A percentile compares a stretch with the other conserved stretches of the same genome.
These are phyloP conservation scores for Serilophus lunatus DNA, from an alignment of 2,113 vertebrate genomes.

Conservation along the genomic window DNA sequence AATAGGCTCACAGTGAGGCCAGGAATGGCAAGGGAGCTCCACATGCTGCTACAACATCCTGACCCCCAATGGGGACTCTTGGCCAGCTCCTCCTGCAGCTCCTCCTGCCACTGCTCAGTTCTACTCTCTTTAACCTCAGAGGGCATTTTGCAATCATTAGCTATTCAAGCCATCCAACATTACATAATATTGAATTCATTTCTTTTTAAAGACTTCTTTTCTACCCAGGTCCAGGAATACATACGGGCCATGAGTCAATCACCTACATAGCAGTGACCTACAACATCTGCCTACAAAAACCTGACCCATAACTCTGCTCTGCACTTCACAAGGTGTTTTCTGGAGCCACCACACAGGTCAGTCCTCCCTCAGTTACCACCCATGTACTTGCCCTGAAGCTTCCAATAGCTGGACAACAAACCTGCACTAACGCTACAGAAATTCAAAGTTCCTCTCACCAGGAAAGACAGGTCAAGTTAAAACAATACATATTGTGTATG, in stretches of 20 bases:
- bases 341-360: not conserved
- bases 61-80: accelerated
- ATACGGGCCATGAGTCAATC: accelerated
- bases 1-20: not conserved
- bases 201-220: not conserved
- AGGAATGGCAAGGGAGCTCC: not conserved
- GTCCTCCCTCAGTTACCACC: not conserved
- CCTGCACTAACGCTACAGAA: not conserved
- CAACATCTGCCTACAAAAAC: not conserved
- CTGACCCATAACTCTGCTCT: not conserved
- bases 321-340: not conserved
- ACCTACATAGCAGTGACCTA: accelerated
- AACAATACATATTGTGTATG: accelerated
- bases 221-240: accelerated
- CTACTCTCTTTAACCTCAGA: not conserved
- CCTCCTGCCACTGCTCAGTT: not conserved
- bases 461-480: not conserved
- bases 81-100: not conserved
- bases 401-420: not conserved
- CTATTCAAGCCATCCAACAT: not conserved
- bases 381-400: not conserved
- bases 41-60: not conserved
- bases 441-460: not conserved
- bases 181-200: no score
- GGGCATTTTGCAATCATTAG: not conserved